phyloP scores from a whole-genome alignment of 2,888 invertebrate species.

The Glaucopsyche alexis region DNA sequence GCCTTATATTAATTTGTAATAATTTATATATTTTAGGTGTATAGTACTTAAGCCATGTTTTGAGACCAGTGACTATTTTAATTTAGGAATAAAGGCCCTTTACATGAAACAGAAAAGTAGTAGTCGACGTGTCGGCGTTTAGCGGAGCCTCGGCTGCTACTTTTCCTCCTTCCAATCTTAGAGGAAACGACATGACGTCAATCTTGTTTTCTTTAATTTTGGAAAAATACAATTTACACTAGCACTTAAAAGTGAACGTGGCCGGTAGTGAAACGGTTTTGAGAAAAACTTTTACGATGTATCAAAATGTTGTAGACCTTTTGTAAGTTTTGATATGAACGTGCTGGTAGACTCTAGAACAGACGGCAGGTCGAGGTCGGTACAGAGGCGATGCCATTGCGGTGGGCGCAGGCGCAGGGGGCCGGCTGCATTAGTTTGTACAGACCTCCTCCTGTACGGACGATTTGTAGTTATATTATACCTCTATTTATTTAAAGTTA shows the following conservation, averaged over 20 bases:
- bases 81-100: conserved; percentile 73
- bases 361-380: conserved; percentile 65
- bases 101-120: conserved; percentile 60
- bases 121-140: conserved; percentile 54
- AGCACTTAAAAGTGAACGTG: conserved; percentile 68
- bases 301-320: conserved; percentile 69
- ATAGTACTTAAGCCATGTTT: conserved; percentile 81
- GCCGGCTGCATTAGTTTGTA: conserved; percentile 74
- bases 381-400: conserved; percentile 73
- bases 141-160: conserved; percentile 59
- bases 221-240: conserved; percentile 52
- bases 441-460: conserved; percentile 65
- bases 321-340: conserved; percentile 78
- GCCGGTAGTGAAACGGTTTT: conserved; percentile 66
- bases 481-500: conserved; percentile 77
- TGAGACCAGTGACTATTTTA: conserved; percentile 79
- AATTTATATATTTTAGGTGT: conserved; percentile 81
- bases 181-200: conserved; percentile 63
- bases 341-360: conserved; percentile 69
- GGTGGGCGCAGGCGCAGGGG: conserved; percentile 51
- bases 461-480: conserved; percentile 74
- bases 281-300: conserved; percentile 70
- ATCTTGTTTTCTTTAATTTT: conserved; percentile 74
- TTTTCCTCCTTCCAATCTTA: conserved; percentile 67
- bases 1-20: conserved; percentile 80